Base-by-base conservation (phyloP, 2,888 invertebrate genomes). In the Meta bourneti region DNA sequence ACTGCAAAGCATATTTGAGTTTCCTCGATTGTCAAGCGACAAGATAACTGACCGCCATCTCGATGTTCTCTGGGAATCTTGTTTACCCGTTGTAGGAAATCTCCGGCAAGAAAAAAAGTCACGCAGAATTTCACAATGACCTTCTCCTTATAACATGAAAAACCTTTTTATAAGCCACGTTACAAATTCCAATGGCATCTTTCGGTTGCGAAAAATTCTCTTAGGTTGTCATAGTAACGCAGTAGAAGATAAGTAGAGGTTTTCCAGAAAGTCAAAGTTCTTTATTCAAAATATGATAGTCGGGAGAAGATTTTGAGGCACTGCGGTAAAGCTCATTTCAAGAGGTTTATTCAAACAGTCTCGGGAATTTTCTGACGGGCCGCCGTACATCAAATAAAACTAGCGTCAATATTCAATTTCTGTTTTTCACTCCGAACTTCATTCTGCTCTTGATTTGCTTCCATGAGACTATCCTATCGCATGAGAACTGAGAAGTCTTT, bases 131-230 rank as follows among this genome's bases (percentile, higher is more conserved):
- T 71, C 61, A 48, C 77, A 89, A 89, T 89, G 77, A 89, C 89
- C 77, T 75, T 70, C 70, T 77, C 77, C 70, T 34, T 82, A 83
- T 89, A 82, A 89, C 89, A 89, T 61, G 77, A 71, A 82, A 89
- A 89, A 82, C 89, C 89, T 89, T 89, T 89, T 89, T 89, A 89
- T 82, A 83, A 83, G 77, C 69, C 77, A 20, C 70, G 82, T 89
- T 89, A 89, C 82, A 83, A 89, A 89, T 89, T 89, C 89, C 77
- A 70, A 83, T 82, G 48, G 82, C 89, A 87, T 87, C 87, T 86
- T 20, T 77, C 51, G 69, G 78, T 69, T 16, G 70, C 52, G 16
- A 70, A 69, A 74, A 80, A 87, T 54, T 87, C 80, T 54, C 70
- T 80, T 80, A 72, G n/a, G 87, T 87, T 72, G 80, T 72, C 78